These are phyloP conservation scores for Agrochola lota DNA, from an alignment of 2,888 invertebrate genomes.

Conservation along the genomic window DNA sequence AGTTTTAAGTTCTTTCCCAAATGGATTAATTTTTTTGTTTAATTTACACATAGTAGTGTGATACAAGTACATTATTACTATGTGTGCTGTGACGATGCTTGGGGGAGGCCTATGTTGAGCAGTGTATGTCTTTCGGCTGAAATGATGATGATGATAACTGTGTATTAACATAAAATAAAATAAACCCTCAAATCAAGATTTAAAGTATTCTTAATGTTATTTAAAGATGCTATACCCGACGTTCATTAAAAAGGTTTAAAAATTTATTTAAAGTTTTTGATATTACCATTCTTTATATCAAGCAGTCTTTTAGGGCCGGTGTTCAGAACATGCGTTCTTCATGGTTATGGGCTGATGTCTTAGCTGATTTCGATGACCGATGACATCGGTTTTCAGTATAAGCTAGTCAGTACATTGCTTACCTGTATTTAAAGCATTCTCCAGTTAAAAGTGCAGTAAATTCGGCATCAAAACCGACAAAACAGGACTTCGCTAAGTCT, in stretches of 20 bases:
- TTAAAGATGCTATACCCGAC: not conserved
- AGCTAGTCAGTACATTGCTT: slow-evolving; percentile 40
- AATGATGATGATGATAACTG: too few species aligned
- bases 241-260: too few species aligned
- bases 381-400: not conserved
- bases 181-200: too few species aligned
- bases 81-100: not conserved
- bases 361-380: not conserved
- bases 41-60: not conserved
- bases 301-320: not conserved
- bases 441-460: slow-evolving; percentile 91
- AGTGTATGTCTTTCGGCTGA: too few species aligned
- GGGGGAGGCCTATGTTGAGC: too few species aligned
- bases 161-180: too few species aligned
- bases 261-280: not conserved
- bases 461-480: slow-evolving; percentile 93
- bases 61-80: too few species aligned
- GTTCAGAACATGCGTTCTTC: not conserved
- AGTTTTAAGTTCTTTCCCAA: fast-evolving
- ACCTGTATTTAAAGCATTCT: slow-evolving; percentile 89
- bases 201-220: not conserved
- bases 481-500: slow-evolving; percentile 90
- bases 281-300: not conserved
- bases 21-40: not conserved
- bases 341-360: not conserved